phyloP scores from a whole-genome alignment of 1,140 invertebrate species.

The Drosophila tsacasi region DNA sequence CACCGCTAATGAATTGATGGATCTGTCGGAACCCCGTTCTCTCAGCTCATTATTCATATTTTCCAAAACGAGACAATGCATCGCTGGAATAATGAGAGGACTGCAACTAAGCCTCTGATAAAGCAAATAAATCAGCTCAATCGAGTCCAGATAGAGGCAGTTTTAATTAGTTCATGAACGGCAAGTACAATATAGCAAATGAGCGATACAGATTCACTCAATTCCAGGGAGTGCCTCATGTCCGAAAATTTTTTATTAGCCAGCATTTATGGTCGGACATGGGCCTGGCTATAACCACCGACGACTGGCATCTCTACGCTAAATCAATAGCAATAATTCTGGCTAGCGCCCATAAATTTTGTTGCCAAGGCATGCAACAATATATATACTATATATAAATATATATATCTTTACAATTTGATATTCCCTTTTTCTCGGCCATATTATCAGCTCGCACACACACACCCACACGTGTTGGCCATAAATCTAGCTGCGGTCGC shows the following conservation, averaged over 20 bases:
- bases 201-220: background rate
- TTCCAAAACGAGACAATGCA: conserved; percentile 4
- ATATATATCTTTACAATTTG: conserved; percentile 29
- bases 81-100: background rate
- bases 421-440: conserved; percentile 35
- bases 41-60: conserved; percentile 8
- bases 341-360: conserved; percentile 57
- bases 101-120: background rate
- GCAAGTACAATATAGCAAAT: background rate
- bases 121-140: conserved; percentile 13
- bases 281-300: conserved; percentile 21
- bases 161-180: conserved; percentile 29
- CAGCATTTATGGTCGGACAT: conserved; percentile 52
- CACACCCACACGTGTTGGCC: conserved; percentile 46
- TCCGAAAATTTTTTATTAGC: conserved; percentile 35
- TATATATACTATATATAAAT: conserved; percentile 19
- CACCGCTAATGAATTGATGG: conserved; percentile 28
- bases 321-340: conserved; percentile 79
- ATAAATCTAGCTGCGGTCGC: conserved; percentile 61
- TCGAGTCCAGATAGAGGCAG: background rate
- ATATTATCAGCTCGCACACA: conserved; percentile 33
- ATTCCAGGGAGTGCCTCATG: conserved; percentile 9
- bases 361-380: conserved; percentile 32
- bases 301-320: conserved; percentile 24
- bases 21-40: background rate